Percentiles rank a stretch among this genome's conserved stretches.
Conservation (phyloP, 2,113 vertebrate genomes). For the Spea multiplicata region DNA sequence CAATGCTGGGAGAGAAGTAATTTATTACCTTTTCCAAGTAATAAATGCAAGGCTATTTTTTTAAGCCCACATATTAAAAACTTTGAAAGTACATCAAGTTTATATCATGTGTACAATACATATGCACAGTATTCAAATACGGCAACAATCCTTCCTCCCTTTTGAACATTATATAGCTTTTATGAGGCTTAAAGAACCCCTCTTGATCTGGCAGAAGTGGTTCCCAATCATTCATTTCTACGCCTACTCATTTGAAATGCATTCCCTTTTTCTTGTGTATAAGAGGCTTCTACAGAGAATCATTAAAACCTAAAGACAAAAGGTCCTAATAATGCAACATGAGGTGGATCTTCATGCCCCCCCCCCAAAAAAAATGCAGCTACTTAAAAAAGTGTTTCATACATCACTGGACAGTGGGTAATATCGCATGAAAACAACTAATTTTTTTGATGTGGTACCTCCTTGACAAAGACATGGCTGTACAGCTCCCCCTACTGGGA, state of each 20-base stretch:
- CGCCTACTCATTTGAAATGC: background rate
- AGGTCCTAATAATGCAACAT: background rate
- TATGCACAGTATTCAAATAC: no score
- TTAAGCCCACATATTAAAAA: no score
- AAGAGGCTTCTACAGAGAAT: background rate
- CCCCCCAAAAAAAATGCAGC: no score
- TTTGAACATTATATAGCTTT: background rate
- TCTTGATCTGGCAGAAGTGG: background rate
- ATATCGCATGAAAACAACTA: no score
- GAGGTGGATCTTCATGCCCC: no score
- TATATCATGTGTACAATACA: no score
- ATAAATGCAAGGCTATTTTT: no score
- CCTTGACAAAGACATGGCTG: background rate
- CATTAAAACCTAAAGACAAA: background rate
- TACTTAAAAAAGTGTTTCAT: no score
- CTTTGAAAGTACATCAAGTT: no score
- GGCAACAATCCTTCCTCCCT: no score
- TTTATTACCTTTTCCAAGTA: background rate
- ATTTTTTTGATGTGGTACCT: no score
- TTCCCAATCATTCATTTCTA: background rate
- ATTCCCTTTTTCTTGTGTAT: background rate
- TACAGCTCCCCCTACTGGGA: background rate
- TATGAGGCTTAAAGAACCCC: background rate
- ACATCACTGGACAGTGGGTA: no score
- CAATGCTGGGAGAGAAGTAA: background rate